Base-by-base conservation (phyloP, 1,140 invertebrate genomes). In the Atta colombica region DNA sequence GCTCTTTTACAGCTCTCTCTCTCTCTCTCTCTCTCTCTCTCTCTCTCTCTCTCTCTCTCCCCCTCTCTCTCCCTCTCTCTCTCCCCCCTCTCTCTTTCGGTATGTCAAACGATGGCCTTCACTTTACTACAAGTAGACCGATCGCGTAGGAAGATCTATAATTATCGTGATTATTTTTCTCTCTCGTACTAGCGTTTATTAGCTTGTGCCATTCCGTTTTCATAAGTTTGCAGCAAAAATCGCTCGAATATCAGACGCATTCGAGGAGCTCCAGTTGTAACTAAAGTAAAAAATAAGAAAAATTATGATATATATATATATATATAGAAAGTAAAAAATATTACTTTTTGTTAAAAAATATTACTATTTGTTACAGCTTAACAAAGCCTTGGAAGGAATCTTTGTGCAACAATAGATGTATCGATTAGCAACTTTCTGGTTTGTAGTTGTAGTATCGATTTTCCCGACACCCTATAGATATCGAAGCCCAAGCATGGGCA, bases 391-490 rank as follows among this genome's bases (percentile, higher is more conserved):
- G 28, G n/a, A 66, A 45, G 45, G 49, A 25, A 68, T 28, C 49
- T 51, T 66, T 5, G 51, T 28, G n/a, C 8, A 61, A 18, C 7
- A 25, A 49, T 3, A 28, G 5, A 6, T 82, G 16, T 61, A 68
- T 85, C 31, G 31, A 55, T 85, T 77, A 65, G 58, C 28, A 35
- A 4, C 53, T 25, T 35, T n/a, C 21, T 31, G n/a, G 12, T 8
- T 45, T 25, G 18, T 35, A 45, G 55, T 74, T 63, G 7, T 7
- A 31, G 31, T 53, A 81, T 68, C 53, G 45, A 71, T 74, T 84
- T 84, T 61, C 28, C 35, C 16, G 45, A 14, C 88, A 91, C 88
- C 88, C 63, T 85, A 12, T 90, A 88, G 77, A 85, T 60, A 35
- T 6, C 35, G 75, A 75, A 87, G 71, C 63, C 63, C 35, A 58